phyloP scores from a whole-genome alignment of 2,113 vertebrate species.

The Pygoscelis antarcticus region DNA sequence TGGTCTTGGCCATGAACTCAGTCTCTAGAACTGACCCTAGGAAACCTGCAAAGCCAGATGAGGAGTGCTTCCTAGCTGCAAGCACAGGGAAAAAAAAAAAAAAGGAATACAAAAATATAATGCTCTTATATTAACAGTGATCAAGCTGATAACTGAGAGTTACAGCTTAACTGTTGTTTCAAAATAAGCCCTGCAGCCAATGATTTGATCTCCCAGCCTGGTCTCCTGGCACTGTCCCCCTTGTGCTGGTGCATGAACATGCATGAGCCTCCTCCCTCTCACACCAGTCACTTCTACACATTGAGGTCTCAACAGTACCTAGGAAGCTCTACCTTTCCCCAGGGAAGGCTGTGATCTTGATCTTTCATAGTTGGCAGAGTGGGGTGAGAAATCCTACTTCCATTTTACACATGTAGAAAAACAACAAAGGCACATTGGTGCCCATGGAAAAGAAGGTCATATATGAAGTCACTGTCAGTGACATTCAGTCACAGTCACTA shows the following conservation, averaged over 20 bases:
- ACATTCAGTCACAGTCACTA: too few species aligned
- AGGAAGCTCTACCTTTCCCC: neutral
- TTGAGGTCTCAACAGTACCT: neutral
- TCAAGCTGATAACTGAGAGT: neutral
- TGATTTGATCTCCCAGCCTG: neutral
- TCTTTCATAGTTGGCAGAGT: neutral
- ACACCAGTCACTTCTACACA: neutral
- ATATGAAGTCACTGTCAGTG: neutral
- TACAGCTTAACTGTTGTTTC: neutral
- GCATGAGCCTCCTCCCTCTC: neutral
- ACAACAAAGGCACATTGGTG: rapidly evolving
- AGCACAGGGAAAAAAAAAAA: neutral
- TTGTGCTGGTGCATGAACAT: neutral
- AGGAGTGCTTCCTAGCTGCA: neutral
- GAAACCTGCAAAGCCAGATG: neutral
- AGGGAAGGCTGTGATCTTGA: neutral
- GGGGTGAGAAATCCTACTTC: neutral
- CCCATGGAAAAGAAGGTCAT: neutral
- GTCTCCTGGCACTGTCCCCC: neutral
- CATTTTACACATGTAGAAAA: neutral
- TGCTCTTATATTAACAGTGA: neutral
- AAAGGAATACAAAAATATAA: too few species aligned
- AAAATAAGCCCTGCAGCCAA: neutral
- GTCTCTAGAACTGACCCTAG: neutral
- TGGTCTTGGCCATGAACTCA: neutral